Base-by-base conservation (phyloP, 2,113 vertebrate species). In the Saccopteryx leptura region DNA sequence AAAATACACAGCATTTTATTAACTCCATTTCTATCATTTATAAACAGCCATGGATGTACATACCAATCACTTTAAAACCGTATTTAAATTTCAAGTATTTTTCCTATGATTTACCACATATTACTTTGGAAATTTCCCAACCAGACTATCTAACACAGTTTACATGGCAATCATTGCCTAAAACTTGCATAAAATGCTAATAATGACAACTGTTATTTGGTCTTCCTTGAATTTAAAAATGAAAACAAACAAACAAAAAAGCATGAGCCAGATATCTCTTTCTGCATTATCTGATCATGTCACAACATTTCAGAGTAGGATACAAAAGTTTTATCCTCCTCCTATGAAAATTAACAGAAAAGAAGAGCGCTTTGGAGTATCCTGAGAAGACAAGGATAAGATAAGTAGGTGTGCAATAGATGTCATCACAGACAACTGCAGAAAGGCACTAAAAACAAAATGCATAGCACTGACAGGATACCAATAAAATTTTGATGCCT, bases 11-110 rank as follows among this genome's bases (percentile, higher is more conserved):
- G 54, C 74, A 84, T 81, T 96, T 96, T 88, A 86, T 92, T 75
- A 96, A 97, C 33, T 88, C 74, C 39, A 94, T 88, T 93, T 95
- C 92, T 69, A 95, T 89, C 50, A 85, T 96, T 90, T 85, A 81
- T 28, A 94, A 96, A 90, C 13, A 93, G 33, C 19, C 56, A 92
- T 80, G 31, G 52, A 46, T 68, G 11, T 50, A 88, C 90, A 31
- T 88, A 80, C 60, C 68, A 82, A 90, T 71, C 48, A 80, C 39
- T 95, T 86, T 68, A 93, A 71, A 96, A 63, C 7, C 7, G 90
- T 52, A 88, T 92, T 93, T 91, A 85, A 94, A 89, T 74, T 93
- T 92, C 72, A 80, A 88, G 52, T 50, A 91, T 65, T 95, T 89
- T 88, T 78, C 60, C 39, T 74, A 72, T 86, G 52, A n/a, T 93